phyloP scores from a whole-genome alignment of 2,797 vertebrate species.

The Enteromius unitaeniatus region DNA sequence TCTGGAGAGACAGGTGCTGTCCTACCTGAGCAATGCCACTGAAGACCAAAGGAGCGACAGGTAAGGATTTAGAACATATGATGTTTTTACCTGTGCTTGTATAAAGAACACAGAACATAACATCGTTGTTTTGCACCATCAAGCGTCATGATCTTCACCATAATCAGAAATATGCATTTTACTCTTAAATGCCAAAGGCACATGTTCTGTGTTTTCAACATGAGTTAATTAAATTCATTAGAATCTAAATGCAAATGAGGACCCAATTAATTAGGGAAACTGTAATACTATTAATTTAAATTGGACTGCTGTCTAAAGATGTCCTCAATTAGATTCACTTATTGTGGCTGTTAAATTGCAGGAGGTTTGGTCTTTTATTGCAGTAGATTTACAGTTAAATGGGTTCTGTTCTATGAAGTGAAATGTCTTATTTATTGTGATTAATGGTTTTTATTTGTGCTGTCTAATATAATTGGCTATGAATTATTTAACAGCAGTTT shows the following conservation, averaged over 20 bases:
- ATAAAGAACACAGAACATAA: not conserved
- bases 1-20: conserved; percentile 83
- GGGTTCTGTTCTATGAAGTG: not conserved
- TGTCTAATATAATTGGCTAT: conserved; percentile 2
- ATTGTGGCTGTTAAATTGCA: conserved; percentile 5
- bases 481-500: conserved; percentile 17
- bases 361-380: not conserved
- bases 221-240: conserved; percentile 22
- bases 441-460: conserved; percentile 32
- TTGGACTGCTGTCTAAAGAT: conserved; percentile 11
- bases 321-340: not conserved
- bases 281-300: not conserved
- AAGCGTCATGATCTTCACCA: not conserved
- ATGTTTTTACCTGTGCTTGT: not conserved
- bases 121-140: not conserved
- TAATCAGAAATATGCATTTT: not conserved
- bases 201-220: not conserved
- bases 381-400: conserved; percentile 14
- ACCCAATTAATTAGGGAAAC: conserved; percentile 8
- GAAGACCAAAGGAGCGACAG: conserved; percentile 78
- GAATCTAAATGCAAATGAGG: conserved; percentile 23
- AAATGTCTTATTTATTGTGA: conserved; percentile 9
- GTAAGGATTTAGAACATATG: conserved; percentile 65
- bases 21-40: conserved; percentile 77
- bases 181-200: not conserved